phyloP scores from a whole-genome alignment of 2,888 invertebrate species.

The Tryphoninae sp. region DNA sequence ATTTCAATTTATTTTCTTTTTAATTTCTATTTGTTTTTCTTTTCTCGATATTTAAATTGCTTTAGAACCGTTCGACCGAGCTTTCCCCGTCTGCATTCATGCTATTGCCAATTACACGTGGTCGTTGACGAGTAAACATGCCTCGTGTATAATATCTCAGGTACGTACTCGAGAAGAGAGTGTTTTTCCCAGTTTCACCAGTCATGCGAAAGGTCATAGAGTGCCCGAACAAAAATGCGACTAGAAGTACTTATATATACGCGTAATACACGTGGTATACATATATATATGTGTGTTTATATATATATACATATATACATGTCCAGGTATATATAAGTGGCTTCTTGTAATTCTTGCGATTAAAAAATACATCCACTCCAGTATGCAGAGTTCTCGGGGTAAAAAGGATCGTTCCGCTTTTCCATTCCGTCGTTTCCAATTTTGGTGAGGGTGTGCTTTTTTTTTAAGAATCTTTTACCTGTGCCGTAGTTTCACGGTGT shows the following conservation, averaged over 20 bases:
- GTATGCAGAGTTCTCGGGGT: conserved; percentile 5
- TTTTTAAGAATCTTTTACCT: conserved; percentile 41
- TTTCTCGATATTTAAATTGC: conserved; percentile 4
- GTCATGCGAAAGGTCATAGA: conserved; percentile 57
- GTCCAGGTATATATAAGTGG: conserved; percentile 26
- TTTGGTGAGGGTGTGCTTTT: not conserved
- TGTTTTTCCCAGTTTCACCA: conserved; percentile 39
- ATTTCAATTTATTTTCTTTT: conserved; percentile 7
- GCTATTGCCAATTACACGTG: conserved; percentile 53
- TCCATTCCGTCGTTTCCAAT: conserved; percentile 22
- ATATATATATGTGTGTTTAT: not conserved
- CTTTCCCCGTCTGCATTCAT: conserved; percentile 54
- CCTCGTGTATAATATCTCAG: conserved; percentile 34
- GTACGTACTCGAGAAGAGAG: conserved; percentile 47
- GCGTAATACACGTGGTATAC: no score
- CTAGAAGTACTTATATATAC: conserved; percentile 2
- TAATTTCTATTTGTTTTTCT: conserved; percentile 5
- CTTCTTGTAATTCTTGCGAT: conserved; percentile 9
- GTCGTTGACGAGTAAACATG: conserved; percentile 40
- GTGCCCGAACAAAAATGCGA: conserved; percentile 38
- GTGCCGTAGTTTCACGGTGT: conserved; percentile 41
- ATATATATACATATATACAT: conserved; percentile 1
- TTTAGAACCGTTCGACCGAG: conserved; percentile 27
- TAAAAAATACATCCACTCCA: conserved; percentile 1
- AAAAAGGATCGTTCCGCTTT: conserved; percentile 23